These are phyloP conservation scores for Sinocyclocheilus grahami DNA, from an alignment of 2,113 vertebrate species.

Conservation along the genomic window DNA sequence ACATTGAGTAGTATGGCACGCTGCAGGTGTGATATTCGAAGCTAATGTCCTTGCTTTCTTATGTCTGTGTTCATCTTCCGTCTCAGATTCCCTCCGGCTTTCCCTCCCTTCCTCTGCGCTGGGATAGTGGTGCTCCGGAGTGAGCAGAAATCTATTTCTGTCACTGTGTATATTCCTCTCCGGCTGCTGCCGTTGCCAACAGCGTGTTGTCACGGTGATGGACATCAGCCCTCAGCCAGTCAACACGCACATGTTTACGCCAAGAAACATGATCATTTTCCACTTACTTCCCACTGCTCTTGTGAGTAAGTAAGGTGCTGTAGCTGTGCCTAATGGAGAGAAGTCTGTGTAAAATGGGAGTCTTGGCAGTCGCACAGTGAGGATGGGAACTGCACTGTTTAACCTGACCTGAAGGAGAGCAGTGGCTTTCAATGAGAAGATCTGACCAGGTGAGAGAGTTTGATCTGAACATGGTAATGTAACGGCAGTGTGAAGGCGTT, in stretches of 20 bases:
- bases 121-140: constrained; percentile 52
- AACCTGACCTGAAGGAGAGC: constrained; percentile 16
- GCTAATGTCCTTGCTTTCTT: constrained; percentile 49
- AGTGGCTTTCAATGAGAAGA: constrained; percentile 37
- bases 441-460: constrained; percentile 49
- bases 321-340: constrained; percentile 46
- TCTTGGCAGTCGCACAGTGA: constrained; percentile 41
- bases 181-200: constrained; percentile 49
- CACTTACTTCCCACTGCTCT: constrained; percentile 54
- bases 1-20: not conserved
- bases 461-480: not conserved
- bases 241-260: constrained; percentile 57
- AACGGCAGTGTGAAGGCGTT: not conserved
- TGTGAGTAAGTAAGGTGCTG: constrained; percentile 49
- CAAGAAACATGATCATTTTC: constrained; percentile 62
- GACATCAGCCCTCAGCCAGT: constrained; percentile 59
- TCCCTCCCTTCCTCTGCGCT: constrained; percentile 53
- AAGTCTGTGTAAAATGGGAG: constrained; percentile 42
- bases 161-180: constrained; percentile 52
- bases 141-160: constrained; percentile 55
- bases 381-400: constrained; percentile 41
- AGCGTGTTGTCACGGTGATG: constrained; percentile 60
- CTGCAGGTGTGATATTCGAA: constrained; percentile 44
- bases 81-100: constrained; percentile 46
- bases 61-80: constrained; percentile 51